A percentile compares a stretch with the other conserved stretches of the same genome.
phyloP scores from a whole-genome alignment of 2,113 vertebrate species.

The Ochotona princeps region DNA sequence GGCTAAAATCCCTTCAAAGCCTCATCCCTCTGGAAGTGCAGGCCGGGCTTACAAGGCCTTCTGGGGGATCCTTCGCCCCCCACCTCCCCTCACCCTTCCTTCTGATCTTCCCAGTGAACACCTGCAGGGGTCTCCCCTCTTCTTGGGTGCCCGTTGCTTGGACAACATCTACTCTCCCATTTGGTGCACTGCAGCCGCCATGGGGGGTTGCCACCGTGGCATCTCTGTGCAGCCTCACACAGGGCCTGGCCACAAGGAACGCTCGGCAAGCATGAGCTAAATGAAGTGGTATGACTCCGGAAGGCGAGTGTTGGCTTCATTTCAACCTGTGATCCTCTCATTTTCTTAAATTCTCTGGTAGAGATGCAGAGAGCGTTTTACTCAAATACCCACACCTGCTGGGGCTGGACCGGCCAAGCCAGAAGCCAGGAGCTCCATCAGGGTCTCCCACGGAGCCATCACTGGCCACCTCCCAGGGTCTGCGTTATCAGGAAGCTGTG shows the following conservation, averaged over 20 bases:
- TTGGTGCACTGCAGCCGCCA: not conserved
- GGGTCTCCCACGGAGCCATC: too few relatives aligned
- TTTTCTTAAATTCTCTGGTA: too few relatives aligned
- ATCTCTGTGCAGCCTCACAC: not conserved
- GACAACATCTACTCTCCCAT: not conserved
- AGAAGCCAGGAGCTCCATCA: too few relatives aligned
- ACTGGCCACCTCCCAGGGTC: too few relatives aligned
- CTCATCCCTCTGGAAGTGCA: not conserved
- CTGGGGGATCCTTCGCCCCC: not conserved
- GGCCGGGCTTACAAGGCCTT: not conserved
- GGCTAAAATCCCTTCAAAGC: slow-evolving; percentile 31
- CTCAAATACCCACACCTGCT: too few relatives aligned
- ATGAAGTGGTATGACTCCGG: not conserved
- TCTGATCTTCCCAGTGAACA: not conserved
- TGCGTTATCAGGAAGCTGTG: too few relatives aligned
- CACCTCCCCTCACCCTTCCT: not conserved
- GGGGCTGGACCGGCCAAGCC: too few relatives aligned
- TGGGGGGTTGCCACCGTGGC: not conserved
- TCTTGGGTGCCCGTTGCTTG: not conserved
- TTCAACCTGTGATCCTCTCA: not conserved
- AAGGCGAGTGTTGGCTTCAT: not conserved
- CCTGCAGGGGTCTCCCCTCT: not conserved
- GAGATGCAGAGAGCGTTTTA: too few relatives aligned
- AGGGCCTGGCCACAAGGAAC: not conserved
- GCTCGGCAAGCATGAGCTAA: not conserved